Base-by-base conservation (phyloP, 2,797 vertebrate species). In the Sternotherus odoratus region DNA sequence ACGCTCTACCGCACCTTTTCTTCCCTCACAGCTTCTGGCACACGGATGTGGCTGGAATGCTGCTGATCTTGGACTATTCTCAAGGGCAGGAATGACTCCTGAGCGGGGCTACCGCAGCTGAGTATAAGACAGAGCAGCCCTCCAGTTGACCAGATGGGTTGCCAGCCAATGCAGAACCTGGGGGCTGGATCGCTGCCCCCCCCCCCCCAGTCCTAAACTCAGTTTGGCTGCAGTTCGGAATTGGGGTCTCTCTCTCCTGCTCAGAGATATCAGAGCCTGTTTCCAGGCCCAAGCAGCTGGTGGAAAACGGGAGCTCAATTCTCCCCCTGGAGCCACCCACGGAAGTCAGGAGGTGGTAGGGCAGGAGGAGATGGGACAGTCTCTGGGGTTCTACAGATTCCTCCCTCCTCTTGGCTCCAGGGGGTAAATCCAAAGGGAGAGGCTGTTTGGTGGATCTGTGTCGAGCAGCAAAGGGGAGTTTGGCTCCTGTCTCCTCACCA, bases 401-500 rank as follows among this genome's bases (percentile, higher is more conserved):
- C 26, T 43, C 16, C 13, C 57, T 53, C 8, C 24, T 69, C 54
- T 26, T 8, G 9, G 43, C 6, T 60, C 30, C 13, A 24, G 8
- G 12, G 43, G 10, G 24, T 8, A 33, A 8, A 10, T 17, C 66
- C 6, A 48, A 79, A 53, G n/a, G 36, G 23, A 5, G 36, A 66
- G 26, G 54, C 23, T 17, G 69, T n/a, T n/a, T n/a, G n/a, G n/a
- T 21, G n/a, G 63, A 3, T 1, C 85, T 43, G 63, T 23, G 83
- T 69, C 24, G 6, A 3, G 6, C 66, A 93, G 83, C 82, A 16
- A 4, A 78, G 83, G 63, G 84, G 60, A 88, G 79, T 80, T 48
- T 88, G 95, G 84, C 93, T 63, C 82, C 81, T 36, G 93, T 83
- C 78, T 50, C 86, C 74, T 63, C 15, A 19, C 9, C 28, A 17